Evolutionary conservation across 1,140 invertebrate genomes (phyloP).

Genomic region (Drosophila trapezifrons): DNA sequence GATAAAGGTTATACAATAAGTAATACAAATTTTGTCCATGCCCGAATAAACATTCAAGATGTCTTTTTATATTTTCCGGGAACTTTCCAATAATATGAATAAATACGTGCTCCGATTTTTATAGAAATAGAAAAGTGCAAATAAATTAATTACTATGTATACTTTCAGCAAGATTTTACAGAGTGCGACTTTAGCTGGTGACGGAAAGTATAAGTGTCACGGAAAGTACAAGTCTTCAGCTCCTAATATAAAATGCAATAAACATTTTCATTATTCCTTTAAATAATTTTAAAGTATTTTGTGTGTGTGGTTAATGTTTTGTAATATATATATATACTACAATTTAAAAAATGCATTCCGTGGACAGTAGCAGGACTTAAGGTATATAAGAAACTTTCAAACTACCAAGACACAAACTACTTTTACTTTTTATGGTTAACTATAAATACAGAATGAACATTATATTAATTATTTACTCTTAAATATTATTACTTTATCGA

Average conservation of each 20-base stretch:
- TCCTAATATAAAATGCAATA: not conserved
- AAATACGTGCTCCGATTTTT: constrained; percentile 12
- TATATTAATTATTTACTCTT: constrained; percentile 2
- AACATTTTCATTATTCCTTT: no score
- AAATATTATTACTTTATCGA: not conserved
- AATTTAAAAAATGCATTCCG: constrained; percentile 6
- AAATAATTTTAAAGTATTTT: not conserved
- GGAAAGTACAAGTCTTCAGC: not conserved
- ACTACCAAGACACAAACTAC: constrained; percentile 6
- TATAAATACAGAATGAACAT: not conserved
- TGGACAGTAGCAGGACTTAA: constrained; percentile 1
- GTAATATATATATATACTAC: no score
- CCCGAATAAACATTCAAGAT: constrained; percentile 33
- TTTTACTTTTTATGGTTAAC: not conserved
- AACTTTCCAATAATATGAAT: constrained; percentile 1
- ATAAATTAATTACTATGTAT: not conserved
- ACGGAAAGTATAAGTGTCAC: not conserved
- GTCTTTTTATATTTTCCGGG: constrained; percentile 4
- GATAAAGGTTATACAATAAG: not conserved
- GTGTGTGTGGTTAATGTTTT: not conserved
- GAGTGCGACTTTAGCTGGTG: no score
- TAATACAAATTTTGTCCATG: not conserved
- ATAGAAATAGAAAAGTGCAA: not conserved
- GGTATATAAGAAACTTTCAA: not conserved
- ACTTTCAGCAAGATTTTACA: not conserved